phyloP scores from a whole-genome alignment of 2,797 vertebrate genomes.

The Microhierax caerulescens region DNA sequence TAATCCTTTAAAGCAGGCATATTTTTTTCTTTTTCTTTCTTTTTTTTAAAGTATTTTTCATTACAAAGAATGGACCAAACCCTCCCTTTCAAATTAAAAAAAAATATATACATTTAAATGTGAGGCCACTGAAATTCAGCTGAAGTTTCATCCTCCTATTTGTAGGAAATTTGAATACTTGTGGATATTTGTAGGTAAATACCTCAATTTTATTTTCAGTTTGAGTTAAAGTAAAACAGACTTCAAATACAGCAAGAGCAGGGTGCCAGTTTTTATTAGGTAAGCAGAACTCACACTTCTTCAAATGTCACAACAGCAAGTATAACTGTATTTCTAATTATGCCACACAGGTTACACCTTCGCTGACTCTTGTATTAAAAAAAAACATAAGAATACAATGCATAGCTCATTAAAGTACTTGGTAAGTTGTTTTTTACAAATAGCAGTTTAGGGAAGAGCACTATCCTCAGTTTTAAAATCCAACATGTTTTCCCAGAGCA shows the following conservation, averaged over 20 bases:
- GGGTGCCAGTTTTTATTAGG: not conserved
- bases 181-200: not conserved
- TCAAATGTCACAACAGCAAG: not conserved
- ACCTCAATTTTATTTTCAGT: not conserved
- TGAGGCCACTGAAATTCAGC: not conserved
- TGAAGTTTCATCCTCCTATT: not conserved
- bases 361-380: not conserved
- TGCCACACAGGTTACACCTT: not conserved
- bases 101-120: not conserved
- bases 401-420: not conserved
- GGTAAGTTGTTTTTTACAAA: not conserved
- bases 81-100: not conserved
- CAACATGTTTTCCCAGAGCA: not conserved
- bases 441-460: not conserved
- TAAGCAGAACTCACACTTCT: not conserved
- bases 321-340: not conserved
- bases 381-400: not conserved
- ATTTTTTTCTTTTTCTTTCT: too few species aligned
- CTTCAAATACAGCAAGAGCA: not conserved
- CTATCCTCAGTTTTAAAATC: not conserved
- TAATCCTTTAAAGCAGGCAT: conserved; percentile 36
- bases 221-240: not conserved
- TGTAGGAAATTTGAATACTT: not conserved
- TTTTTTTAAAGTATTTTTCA: conserved; percentile 20
- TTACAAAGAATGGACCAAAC: not conserved